Percentiles rank a stretch among this genome's conserved stretches.
Conservation (phyloP, 2,888 invertebrate genomes). For the Drosophila pegasa region DNA sequence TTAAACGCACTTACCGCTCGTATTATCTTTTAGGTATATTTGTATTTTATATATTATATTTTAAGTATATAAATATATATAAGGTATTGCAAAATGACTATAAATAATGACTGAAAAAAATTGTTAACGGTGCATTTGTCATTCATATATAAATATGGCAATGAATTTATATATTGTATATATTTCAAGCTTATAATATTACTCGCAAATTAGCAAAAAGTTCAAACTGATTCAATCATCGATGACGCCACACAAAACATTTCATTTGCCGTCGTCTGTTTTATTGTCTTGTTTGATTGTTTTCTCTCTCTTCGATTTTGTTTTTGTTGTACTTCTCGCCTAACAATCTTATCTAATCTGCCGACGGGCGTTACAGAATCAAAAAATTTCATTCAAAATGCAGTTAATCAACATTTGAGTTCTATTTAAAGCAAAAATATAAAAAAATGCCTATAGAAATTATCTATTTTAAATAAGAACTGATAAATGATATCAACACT, state of each 20-base stretch:
- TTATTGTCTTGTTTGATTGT: conserved; percentile 41
- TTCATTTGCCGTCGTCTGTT: conserved; percentile 30
- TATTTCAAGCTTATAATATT: conserved; percentile 19
- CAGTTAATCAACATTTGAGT: conserved; percentile 8
- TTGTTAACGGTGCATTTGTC: conserved; percentile 7
- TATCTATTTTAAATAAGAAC: not conserved
- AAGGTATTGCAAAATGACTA: conserved; percentile 32
- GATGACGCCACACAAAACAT: conserved; percentile 60
- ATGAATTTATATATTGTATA: conserved; percentile 11
- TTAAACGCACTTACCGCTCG: conserved; percentile 59
- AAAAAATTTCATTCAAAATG: conserved; percentile 39
- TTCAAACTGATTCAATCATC: conserved; percentile 64
- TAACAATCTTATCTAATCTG: conserved; percentile 67
- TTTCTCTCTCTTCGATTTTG: conserved; percentile 38
- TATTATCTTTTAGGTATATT: conserved; percentile 19
- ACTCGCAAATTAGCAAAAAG: conserved; percentile 27
- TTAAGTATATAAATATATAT: not conserved
- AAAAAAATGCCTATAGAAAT: not conserved
- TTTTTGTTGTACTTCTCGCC: conserved; percentile 13
- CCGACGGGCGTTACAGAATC: conserved; percentile 29
- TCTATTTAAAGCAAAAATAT: not conserved
- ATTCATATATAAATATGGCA: not conserved
- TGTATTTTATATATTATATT: not conserved
- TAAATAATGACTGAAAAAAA: conserved; percentile 47
- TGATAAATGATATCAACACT: too few species aligned